Percentiles rank a stretch among this genome's conserved stretches.
Evolutionary conservation across 2,113 vertebrate genomes (phyloP).

Genomic region (Sakesphorus luctuosus): DNA sequence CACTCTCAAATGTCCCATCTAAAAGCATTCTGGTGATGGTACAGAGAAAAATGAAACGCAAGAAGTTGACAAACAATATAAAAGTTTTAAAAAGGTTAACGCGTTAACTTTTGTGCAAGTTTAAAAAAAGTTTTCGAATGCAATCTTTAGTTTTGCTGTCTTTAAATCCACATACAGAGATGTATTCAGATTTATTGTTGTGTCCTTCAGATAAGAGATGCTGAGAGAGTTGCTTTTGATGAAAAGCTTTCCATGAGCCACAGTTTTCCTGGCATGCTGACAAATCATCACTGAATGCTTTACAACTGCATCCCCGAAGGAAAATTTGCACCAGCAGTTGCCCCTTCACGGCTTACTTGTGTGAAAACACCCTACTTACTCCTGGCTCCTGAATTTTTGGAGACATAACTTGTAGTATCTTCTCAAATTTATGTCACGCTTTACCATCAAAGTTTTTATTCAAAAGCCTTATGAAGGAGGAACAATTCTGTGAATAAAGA

Average conservation of each 20-base stretch:
- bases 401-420: too few species aligned
- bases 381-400: background rate
- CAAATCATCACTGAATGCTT: accelerated
- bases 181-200: background rate
- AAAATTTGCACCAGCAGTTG: background rate
- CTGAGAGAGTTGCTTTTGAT: background rate
- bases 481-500: accelerated
- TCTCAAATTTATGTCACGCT: background rate
- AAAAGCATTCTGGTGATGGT: background rate
- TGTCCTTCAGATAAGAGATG: background rate
- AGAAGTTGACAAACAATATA: background rate
- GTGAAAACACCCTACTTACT: background rate
- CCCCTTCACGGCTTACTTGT: background rate
- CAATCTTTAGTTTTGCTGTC: background rate
- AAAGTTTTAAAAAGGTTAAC: background rate
- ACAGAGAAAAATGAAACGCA: background rate
- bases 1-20: background rate
- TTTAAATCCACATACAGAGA: background rate
- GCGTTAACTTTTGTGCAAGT: accelerated
- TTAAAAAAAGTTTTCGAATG: background rate
- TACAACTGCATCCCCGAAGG: background rate
- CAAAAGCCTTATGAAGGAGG: background rate
- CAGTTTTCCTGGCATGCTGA: background rate
- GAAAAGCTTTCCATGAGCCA: background rate
- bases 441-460: background rate